Conservation (phyloP, 2,113 vertebrate species). For the Harpagus bidentatus region DNA sequence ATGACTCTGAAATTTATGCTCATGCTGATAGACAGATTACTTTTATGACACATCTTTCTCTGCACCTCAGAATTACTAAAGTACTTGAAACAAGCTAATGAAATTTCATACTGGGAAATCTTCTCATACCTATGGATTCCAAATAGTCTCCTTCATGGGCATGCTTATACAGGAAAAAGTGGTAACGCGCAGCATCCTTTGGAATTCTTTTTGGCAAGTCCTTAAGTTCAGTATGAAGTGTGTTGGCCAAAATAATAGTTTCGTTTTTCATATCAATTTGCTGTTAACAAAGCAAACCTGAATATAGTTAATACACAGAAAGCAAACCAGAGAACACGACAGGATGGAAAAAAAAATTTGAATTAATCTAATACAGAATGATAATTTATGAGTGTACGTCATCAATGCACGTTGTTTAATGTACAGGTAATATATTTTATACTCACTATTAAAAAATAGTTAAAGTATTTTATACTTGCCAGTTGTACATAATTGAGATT, state of each 20-base stretch:
- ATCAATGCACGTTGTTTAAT: not conserved
- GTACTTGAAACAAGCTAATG: not conserved
- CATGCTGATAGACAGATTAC: not conserved
- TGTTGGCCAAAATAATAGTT: slow-evolving; percentile 86
- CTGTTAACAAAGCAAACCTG: slow-evolving; percentile 71
- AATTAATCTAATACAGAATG: not conserved
- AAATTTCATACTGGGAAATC: not conserved
- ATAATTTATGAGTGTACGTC: not conserved
- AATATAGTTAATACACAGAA: slow-evolving; percentile 7
- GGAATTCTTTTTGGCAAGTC: slow-evolving; percentile 93
- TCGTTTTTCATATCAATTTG: slow-evolving; percentile 91
- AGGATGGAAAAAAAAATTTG: not conserved
- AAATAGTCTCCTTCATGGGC: slow-evolving; percentile 93
- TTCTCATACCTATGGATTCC: slow-evolving; percentile 87
- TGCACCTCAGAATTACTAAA: not conserved
- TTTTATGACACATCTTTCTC: not conserved
- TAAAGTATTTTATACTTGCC: slow-evolving; percentile 74
- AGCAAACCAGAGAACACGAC: not conserved
- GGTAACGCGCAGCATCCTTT: slow-evolving; percentile 91
- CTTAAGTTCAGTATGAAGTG: slow-evolving; percentile 86
- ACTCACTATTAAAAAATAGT: not conserved
- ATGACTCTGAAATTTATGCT: not conserved
- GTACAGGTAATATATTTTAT: not conserved
- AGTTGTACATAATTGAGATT: slow-evolving; percentile 93
- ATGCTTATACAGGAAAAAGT: slow-evolving; percentile 97